These are phyloP conservation scores for Camponotus fellah DNA, from an alignment of 2,888 invertebrate genomes.

Conservation along the genomic window DNA sequence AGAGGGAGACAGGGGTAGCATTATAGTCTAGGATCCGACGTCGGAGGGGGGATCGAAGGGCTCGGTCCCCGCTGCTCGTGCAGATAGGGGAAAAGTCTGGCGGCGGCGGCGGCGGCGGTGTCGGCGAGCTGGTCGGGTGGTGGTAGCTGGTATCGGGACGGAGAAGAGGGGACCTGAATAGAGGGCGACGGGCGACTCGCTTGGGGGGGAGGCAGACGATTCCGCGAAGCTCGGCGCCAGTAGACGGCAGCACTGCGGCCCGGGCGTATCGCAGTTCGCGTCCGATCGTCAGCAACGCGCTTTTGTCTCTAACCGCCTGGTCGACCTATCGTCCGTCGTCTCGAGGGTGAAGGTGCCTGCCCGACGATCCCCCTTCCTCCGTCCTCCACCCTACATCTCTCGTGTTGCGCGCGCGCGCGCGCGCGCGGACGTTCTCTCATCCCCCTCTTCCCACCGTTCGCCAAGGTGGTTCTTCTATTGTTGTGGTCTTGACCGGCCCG, in stretches of 20 bases:
- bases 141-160: slow-evolving; percentile 62
- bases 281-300: slow-evolving; percentile 72
- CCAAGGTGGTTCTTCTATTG: slow-evolving; percentile 62
- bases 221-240: slow-evolving; percentile 80
- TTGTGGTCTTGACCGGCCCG: slow-evolving; percentile 61
- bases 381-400: slow-evolving; percentile 46
- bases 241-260: slow-evolving; percentile 86
- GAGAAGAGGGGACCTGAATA: slow-evolving; percentile 68
- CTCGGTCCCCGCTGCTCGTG: slow-evolving; percentile 32
- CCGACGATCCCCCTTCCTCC: slow-evolving; percentile 51
- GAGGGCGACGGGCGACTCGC: slow-evolving; percentile 78
- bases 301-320: slow-evolving; percentile 72
- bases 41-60: neutral
- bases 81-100: slow-evolving; percentile 60
- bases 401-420: slow-evolving; percentile 23
- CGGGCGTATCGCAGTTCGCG: slow-evolving; percentile 84
- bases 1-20: slow-evolving; percentile 58
- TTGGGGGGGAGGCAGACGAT: slow-evolving; percentile 76
- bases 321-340: slow-evolving; percentile 67
- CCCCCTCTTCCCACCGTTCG: slow-evolving; percentile 20
- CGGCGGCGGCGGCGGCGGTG: slow-evolving; percentile 54
- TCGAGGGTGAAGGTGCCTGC: slow-evolving; percentile 71
- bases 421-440: slow-evolving; percentile 15
- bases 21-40: slow-evolving; percentile 18
- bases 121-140: slow-evolving; percentile 65